Evolutionary conservation across 2,888 invertebrate genomes (phyloP).

Genomic region (Trilocha varians): DNA sequence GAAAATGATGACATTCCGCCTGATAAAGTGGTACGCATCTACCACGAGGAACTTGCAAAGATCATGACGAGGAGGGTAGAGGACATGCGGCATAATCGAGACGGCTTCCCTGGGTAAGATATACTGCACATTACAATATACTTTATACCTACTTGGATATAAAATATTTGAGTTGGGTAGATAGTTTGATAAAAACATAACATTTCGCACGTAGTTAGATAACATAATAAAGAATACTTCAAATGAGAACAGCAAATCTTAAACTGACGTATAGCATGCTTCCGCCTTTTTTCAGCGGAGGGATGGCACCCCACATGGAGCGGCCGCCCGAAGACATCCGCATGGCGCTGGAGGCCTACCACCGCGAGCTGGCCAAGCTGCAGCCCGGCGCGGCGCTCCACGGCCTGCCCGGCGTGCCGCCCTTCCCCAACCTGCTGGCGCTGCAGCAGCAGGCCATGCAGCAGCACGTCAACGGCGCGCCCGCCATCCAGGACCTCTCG

Average conservation of each 20-base stretch:
- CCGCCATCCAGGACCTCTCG: slow-evolving; percentile 86
- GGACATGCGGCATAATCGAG: slow-evolving; percentile 82
- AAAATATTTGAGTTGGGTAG: no score
- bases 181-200: no score
- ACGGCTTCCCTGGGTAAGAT: slow-evolving; percentile 84
- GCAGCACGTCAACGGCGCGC: slow-evolving; percentile 76
- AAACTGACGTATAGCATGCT: slow-evolving; percentile 81
- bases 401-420: slow-evolving; percentile 68
- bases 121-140: no score
- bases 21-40: slow-evolving; percentile 95
- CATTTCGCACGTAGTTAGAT: no score
- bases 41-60: slow-evolving; percentile 95
- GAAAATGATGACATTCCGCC: slow-evolving; percentile 96
- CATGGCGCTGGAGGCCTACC: slow-evolving; percentile 92
- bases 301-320: slow-evolving; percentile 75
- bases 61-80: slow-evolving; percentile 87
- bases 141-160: no score
- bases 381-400: slow-evolving; percentile 77
- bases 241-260: slow-evolving; percentile 67
- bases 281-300: slow-evolving; percentile 88
- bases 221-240: slow-evolving; percentile 20
- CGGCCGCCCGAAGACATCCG: slow-evolving; percentile 87
- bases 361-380: slow-evolving; percentile 92
- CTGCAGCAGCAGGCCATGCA: slow-evolving; percentile 79
- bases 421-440: slow-evolving; percentile 79